A percentile compares a stretch with the other conserved stretches of the same genome.
Conservation (phyloP, 2,113 vertebrate genomes). For the Cynocephalus volans region DNA sequence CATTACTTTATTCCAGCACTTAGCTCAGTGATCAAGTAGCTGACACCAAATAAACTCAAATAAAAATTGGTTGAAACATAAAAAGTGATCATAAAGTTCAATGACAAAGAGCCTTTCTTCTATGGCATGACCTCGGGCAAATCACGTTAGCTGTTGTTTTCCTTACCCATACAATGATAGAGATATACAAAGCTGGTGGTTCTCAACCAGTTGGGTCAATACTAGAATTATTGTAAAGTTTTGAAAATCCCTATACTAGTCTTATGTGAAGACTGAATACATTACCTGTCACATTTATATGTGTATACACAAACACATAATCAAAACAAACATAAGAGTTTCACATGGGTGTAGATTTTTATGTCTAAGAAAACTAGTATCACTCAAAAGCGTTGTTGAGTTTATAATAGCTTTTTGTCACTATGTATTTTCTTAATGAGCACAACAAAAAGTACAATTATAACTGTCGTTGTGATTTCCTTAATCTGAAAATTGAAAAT, state of each 20-base stretch:
- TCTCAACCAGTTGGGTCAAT: neutral
- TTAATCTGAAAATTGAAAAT: too few species aligned
- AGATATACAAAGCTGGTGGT: neutral
- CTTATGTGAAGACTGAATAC: neutral
- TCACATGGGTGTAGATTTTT: neutral
- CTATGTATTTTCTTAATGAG: neutral
- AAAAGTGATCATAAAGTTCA: neutral
- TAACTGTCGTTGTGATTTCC: neutral
- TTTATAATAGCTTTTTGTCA: neutral
- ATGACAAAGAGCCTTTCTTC: neutral
- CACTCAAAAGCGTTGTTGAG: neutral
- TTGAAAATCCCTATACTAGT: neutral
- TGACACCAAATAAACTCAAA: neutral
- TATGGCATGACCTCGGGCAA: neutral
- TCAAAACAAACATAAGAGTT: neutral
- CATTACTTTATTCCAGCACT: neutral
- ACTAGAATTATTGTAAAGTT: neutral
- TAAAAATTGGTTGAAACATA: slow-evolving; percentile 10
- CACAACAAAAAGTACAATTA: neutral
- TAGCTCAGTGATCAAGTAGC: neutral
- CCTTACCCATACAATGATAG: neutral
- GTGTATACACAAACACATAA: neutral
- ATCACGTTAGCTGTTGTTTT: neutral
- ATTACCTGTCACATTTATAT: neutral
- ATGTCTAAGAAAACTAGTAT: neutral